Base-by-base conservation (phyloP, 2,113 vertebrate genomes). In the Pampusana beccarii region DNA sequence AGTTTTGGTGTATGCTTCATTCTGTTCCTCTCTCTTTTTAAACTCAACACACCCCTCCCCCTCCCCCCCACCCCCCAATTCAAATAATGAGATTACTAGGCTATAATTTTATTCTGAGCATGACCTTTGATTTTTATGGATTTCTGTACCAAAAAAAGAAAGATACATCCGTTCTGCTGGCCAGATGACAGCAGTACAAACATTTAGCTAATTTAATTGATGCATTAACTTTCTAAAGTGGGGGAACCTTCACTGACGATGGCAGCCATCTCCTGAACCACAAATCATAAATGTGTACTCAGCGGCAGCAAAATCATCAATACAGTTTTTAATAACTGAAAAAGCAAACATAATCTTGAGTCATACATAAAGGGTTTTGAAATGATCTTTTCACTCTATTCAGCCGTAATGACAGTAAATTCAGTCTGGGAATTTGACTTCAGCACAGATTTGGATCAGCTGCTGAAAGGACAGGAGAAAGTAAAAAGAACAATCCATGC, bases 51-150 rank as follows among this genome's bases (percentile, higher is more conserved):
- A 16, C 33, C 77, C 48, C 28, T 38, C 29, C n/a, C n/a, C 34
- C 54, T 29, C 29, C 85, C 23, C 51, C 9, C 40, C 15, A 34
- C 28, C 73, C 65, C 60, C 50, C 75, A 91, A 54, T 38, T 89
- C 69, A 86, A 78, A 61, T 86, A 94, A 95, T 69, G 50, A 84
- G 77, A 95, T 95, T 90, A 95, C 66, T 58, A 93, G 23, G 34
- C 31, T 77, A 56, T 91, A 94, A 96, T 89, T 83, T 80, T 56
- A 90, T 94, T 97, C 62, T 77, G 58, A 83, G 69, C 80, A 46
- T 89, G 87, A 91, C 92, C 66, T 97, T 93, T 94, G 46, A 80
- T 80, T 96, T 94, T 57, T 82, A 23, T 73, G 74, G 69, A 71
- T 93, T 94, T 88, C 46, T 88, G 34, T 36, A 50, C 26, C n/a